These are phyloP conservation scores for Neocloeon triangulifer DNA, from an alignment of 1,140 invertebrate genomes.

Conservation along the genomic window DNA sequence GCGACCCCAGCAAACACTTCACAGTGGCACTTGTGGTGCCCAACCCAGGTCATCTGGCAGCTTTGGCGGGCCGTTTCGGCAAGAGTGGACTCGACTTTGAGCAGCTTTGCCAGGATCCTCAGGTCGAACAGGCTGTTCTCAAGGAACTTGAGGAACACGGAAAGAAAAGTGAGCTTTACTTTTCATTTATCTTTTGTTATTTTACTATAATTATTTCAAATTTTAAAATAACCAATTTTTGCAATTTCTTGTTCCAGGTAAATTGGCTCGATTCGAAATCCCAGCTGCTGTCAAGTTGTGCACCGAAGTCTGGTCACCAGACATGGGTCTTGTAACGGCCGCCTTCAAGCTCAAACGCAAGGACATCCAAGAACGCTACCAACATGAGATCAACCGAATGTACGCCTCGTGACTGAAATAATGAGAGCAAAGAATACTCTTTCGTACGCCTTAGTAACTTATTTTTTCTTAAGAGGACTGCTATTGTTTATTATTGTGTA, in stretches of 20 bases:
- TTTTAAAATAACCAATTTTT: background rate
- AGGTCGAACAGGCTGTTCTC: constrained; percentile 53
- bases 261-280: constrained; percentile 74
- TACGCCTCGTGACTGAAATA: constrained; percentile 84
- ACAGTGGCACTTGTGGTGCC: constrained; percentile 83
- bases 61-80: constrained; percentile 38
- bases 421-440: no score
- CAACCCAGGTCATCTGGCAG: constrained; percentile 42
- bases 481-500: no score
- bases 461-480: no score
- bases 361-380: constrained; percentile 81
- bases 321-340: constrained; percentile 89
- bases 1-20: constrained; percentile 60
- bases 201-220: background rate
- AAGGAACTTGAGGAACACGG: constrained; percentile 58
- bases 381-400: constrained; percentile 76
- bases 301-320: constrained; percentile 83
- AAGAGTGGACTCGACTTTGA: constrained; percentile 35
- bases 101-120: constrained; percentile 43
- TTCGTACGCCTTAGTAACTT: no score
- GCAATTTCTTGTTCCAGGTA: constrained; percentile 25
- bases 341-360: constrained; percentile 93
- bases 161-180: constrained; percentile 43
- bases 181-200: constrained; percentile 1
- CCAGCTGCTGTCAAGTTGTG: constrained; percentile 76